Evolutionary conservation across 2,113 vertebrate genomes (phyloP), one percentile per base, ranked within the genome.

Genomic region (Nestor notabilis): DNA sequence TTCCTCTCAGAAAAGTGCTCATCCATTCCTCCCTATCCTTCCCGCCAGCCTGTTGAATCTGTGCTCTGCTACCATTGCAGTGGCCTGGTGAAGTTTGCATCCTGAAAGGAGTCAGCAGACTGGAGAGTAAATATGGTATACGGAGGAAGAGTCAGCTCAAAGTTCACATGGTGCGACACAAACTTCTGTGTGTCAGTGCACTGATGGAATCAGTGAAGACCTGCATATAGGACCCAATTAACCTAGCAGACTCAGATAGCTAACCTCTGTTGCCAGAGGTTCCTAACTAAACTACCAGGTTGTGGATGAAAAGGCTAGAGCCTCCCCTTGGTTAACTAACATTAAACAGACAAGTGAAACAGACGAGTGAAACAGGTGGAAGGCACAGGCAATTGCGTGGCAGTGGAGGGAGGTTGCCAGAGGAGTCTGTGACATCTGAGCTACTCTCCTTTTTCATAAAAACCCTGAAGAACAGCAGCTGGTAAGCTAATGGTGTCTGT

Each of bases 31-130:
- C 23, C 39, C 17, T 60, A 2, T 70, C 28, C n/a, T 66, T 71
- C 31, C 47, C 39, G 47, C 27, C 8, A 13, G 13, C 16, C 16
- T 28, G 9, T 29, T 63, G 24, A 27, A 29, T 64, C 39, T 75
- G 15, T 46, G 13, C 24, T 74, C 39, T 80, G 49, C 27, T 76
- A 7, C 66, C 2, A 2, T 15, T 37, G 49, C 17, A 47, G 23
- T 61, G 21, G 25, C 35, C 10, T 0, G 0, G 39, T 49, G 21
- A 55, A 63, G 18, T 56, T 44, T 77, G 29, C 1, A 1, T 76
- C 37, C 63, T 77, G 5, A 55, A 75, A 82, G 46, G 23, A 68
- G 31, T 55, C 56, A 15, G 18, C 28, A 63, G 33, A 28, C 10
- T 47, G 37, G 19, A 47, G 31, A 35, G 19, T 43, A 83, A 72